Evolutionary conservation across 2,888 invertebrate species (phyloP).

Genomic region (Rhogogaster chlorosoma): DNA sequence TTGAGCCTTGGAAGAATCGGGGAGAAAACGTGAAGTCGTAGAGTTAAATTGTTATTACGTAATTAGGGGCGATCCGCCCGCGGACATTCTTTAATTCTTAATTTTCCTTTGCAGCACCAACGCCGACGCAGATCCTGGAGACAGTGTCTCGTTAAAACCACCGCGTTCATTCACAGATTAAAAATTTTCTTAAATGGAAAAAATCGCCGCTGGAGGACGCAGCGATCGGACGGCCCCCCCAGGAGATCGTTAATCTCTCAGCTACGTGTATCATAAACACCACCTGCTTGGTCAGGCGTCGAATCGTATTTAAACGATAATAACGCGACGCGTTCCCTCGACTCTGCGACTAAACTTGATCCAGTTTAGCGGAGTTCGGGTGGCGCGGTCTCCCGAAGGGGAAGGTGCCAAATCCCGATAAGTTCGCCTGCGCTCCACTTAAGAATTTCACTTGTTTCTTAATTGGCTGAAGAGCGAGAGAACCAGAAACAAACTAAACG

Average conservation of each 20-base stretch:
- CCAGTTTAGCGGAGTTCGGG: constrained; percentile 3
- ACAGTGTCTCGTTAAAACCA: neutral
- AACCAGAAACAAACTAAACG: constrained; percentile 5
- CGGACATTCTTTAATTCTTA: constrained; percentile 68
- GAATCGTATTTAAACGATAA: neutral
- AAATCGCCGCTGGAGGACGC: neutral
- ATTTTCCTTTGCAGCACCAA: constrained; percentile 66
- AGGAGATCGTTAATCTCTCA: neutral
- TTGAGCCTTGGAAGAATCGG: constrained; percentile 40
- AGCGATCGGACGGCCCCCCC: neutral
- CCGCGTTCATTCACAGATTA: constrained; percentile 70
- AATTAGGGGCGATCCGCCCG: constrained; percentile 71
- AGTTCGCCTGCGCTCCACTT: constrained; percentile 20
- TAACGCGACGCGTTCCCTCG: neutral
- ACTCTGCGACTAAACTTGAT: constrained; percentile 19
- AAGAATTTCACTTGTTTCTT: constrained; percentile 35
- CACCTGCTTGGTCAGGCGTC: neutral
- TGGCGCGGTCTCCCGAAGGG: neutral
- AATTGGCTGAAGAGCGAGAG: constrained; percentile 18
- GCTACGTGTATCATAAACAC: neutral
- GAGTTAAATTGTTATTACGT: constrained; percentile 75
- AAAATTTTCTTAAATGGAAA: neutral
- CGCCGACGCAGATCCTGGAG: constrained; percentile 45
- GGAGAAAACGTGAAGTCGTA: constrained; percentile 52
- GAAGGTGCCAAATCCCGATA: constrained; percentile 35